These are phyloP conservation scores for Hylaeus volcanicus DNA, from an alignment of 1,140 invertebrate genomes.

Conservation along the genomic window DNA sequence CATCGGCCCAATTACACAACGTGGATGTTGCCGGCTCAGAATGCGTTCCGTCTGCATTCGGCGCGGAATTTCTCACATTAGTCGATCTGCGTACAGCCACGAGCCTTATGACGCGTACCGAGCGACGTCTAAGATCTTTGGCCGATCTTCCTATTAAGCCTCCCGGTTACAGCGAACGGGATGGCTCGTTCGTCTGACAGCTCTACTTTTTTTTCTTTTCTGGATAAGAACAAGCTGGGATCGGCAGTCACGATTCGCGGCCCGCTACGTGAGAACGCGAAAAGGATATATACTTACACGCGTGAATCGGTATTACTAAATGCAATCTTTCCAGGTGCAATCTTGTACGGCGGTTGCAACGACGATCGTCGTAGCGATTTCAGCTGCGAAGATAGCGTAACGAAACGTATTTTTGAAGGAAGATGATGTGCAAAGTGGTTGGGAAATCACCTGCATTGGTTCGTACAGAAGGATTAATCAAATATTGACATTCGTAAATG, in stretches of 20 bases:
- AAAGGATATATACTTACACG: conserved; percentile 16
- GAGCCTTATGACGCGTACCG: not conserved
- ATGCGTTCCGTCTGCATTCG: not conserved
- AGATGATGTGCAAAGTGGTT: no score
- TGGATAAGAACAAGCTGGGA: conserved; percentile 60
- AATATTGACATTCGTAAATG: no score
- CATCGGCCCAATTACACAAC: not conserved
- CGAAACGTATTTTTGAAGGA: no score
- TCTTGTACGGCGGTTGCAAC: no score
- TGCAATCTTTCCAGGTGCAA: no score
- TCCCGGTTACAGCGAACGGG: conserved; percentile 17
- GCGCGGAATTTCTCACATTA: conserved; percentile 23
- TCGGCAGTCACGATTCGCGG: conserved; percentile 66
- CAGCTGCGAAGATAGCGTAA: no score
- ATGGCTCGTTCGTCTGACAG: conserved; percentile 44
- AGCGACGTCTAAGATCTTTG: conserved; percentile 26
- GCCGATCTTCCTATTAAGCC: conserved; percentile 36
- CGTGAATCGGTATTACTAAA: not conserved
- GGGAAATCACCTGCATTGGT: no score
- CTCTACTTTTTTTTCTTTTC: conserved; percentile 31
- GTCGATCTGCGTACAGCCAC: not conserved
- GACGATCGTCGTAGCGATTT: no score
- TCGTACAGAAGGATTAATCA: no score
- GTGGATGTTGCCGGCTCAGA: not conserved
- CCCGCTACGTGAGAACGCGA: conserved; percentile 54